Evolutionary conservation across 1,140 invertebrate genomes (phyloP), one percentile per base, ranked within the genome.

Genomic region (Megalonaias nervosa): DNA sequence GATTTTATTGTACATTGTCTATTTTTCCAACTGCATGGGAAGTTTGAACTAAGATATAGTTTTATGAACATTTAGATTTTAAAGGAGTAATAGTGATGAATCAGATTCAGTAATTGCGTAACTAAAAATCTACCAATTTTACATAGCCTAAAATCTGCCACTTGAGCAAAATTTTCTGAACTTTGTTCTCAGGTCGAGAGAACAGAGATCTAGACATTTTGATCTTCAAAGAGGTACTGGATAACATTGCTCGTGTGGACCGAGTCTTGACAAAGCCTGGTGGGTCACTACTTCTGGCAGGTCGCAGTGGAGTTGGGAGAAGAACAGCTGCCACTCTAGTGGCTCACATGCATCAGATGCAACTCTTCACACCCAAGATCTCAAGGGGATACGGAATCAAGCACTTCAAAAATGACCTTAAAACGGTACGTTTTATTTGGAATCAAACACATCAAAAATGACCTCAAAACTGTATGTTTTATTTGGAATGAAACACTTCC

Each of bases 291-390:
- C 88, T 98, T 15, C 86, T 98, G 67, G 91, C 94, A 23, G 96
- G 96, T 14, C 92, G 93, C 82, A 92, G 94, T 62, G 97, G 97
- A 12, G 93, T 95, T 66, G 95, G 97, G 15, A 92, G 96, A 61
- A 93, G 95, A 81, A 94, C 95, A 21, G 94, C 95, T 1, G 91
- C 95, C 9, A 93, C 93, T 83, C 92, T 97, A 15, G 93, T 95
- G 11, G 93, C 95, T 15, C 92, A 93, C 66, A 91, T 96, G 85
- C 94, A 95, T 68, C 93, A 94, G 65, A 93, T 95, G 68, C 93
- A 93, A 73, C 85, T 97, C 13, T 90, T 95, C 79, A 91, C 92
- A 13, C 93, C 93, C 0, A 93, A 93, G 86, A 92, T 94, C 31
- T 90, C 91, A 19, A 84, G 92, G 38, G 88, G 89, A 21, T 95